Base-by-base conservation (phyloP, 2,797 vertebrate species). In the Heteromormyrus szaboi region DNA sequence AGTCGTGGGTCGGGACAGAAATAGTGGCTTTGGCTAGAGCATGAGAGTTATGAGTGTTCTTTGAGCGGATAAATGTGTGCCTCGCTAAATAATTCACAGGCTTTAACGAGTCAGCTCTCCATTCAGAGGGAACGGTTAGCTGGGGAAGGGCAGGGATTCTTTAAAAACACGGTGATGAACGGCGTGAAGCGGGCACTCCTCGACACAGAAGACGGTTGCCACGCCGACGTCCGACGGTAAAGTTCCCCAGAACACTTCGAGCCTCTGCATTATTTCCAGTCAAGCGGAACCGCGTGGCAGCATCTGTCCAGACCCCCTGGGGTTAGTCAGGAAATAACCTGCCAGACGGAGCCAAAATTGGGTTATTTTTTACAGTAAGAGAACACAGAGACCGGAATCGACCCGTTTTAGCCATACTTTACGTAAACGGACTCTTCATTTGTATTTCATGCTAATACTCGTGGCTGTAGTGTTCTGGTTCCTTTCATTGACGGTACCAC, bases 1-100 rank as follows among this genome's bases (percentile, higher is more conserved):
- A 86, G 46, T 46, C 72, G 29, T 29, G 48, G 50, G 25, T 37
- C 25, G 29, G 7, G 46, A 89, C 46, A n/a, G 59, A 22, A 48
- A 51, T 22, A 53, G 79, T n/a, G 50, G 17, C 44, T 72, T 44
- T 89, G 65, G 46, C 84, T 86, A 25, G 46, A 68, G 59, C 46
- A n/a, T 22, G 59, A 86, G 88, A 86, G 62, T 86, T 86, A 89
- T 76, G 85, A 54, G 48, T 76, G 33, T 76, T n/a, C 88, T 37
- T 76, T 54, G 48, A 89, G 88, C 41, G 62, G 84, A 54, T 86
- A 54, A 54, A 86, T 86, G 83, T 68, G 83, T 68, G 54, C 44
- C 85, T 85, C 22, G 19, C 85, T 89, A 89, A 86, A 86, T 89
- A 89, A 89, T 89, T 89, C 88, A 85, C 54, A 68, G 37, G 25